phyloP scores from a whole-genome alignment of 2,797 vertebrate species.

The Myotis findleyi region DNA sequence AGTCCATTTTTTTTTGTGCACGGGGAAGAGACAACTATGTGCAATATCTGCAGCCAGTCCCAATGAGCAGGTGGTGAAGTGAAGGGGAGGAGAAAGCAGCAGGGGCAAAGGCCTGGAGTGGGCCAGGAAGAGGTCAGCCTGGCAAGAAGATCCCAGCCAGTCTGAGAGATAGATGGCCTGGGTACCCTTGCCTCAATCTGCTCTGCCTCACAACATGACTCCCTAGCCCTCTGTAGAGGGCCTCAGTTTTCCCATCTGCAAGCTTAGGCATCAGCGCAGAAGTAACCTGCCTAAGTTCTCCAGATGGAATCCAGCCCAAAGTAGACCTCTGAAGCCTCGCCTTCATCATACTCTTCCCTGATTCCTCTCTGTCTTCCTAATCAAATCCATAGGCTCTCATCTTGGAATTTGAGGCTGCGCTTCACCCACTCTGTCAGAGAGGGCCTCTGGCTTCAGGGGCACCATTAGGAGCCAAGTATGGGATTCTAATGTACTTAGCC shows the following conservation, averaged over 20 bases:
- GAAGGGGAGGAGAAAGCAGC: neutral
- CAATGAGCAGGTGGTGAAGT: neutral
- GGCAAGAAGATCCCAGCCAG: constrained; percentile 4
- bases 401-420: constrained; percentile 7
- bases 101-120: constrained; percentile 15
- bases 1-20: neutral
- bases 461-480: constrained; percentile 13
- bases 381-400: constrained; percentile 1
- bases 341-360: constrained; percentile 1
- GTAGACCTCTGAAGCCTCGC: neutral
- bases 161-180: neutral
- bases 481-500: constrained; percentile 18
- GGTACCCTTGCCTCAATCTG: constrained; percentile 19
- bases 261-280: neutral
- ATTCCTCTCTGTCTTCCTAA: neutral
- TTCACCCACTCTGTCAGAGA: constrained; percentile 32
- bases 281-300: neutral
- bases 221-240: neutral
- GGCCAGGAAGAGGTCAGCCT: neutral
- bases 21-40: neutral
- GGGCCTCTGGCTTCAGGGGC: neutral
- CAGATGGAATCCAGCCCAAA: constrained; percentile 30
- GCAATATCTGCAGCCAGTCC: constrained; percentile 26
- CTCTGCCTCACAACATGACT: neutral
- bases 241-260: constrained; percentile 36